These are phyloP conservation scores for Sanderia malayensis DNA, from an alignment of 30 jellyfish, hydroid and myxozoan genomes.

Conservation along the genomic window DNA sequence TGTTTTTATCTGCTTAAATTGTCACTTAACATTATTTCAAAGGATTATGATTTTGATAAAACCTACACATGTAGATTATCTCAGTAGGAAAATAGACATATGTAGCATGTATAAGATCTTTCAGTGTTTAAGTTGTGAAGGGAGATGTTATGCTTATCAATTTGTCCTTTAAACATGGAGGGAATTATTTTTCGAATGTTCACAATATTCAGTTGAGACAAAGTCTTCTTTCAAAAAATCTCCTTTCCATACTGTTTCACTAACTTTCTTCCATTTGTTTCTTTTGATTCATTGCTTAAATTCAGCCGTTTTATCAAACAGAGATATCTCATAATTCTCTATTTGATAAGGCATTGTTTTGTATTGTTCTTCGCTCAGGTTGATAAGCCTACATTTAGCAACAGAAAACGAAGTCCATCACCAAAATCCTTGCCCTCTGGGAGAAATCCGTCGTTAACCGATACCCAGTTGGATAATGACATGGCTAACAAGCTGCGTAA, in stretches of 20 bases:
- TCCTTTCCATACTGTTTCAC: background rate
- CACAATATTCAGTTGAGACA: background rate
- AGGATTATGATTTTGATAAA: no score
- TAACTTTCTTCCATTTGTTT: no score
- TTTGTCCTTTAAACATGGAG: no score
- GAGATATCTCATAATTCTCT: background rate
- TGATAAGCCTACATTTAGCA: slow-evolving; percentile 59
- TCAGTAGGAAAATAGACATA: no score
- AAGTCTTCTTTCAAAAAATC: background rate
- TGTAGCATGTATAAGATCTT: no score
- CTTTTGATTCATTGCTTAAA: background rate
- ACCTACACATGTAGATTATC: no score
- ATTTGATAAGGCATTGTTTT: background rate
- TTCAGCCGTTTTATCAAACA: background rate
- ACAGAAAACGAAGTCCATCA: slow-evolving; percentile 90
- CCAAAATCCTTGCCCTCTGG: slow-evolving; percentile 76
- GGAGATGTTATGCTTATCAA: no score
- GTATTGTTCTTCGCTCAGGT: slow-evolving; percentile 17
- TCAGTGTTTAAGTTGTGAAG: no score
- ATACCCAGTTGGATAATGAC: slow-evolving; percentile 78
- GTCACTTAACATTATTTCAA: no score
- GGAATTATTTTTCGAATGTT: no score
- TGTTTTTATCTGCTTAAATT: no score
- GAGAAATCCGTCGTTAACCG: slow-evolving; percentile 61
- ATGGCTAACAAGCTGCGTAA: slow-evolving; percentile 69